phyloP scores from a whole-genome alignment of 2,888 invertebrate species.

The Noctua janthina region DNA sequence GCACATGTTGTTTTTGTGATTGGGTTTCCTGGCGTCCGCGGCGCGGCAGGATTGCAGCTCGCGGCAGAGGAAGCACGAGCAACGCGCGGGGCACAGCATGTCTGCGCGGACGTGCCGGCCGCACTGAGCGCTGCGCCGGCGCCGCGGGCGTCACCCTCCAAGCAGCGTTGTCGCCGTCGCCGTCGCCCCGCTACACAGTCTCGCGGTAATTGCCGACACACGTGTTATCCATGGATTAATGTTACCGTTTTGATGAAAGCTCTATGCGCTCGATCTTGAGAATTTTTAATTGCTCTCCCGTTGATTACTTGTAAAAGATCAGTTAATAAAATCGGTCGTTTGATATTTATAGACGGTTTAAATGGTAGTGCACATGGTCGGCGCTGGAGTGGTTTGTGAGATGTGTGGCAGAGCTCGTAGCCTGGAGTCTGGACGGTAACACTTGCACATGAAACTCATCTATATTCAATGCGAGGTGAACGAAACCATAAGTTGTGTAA shows the following conservation, averaged over 20 bases:
- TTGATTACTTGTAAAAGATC: conserved; percentile 58
- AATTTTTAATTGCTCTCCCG: conserved; percentile 63
- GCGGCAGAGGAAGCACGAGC: conserved; percentile 94
- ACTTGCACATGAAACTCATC: conserved; percentile 70
- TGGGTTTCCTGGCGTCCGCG: conserved; percentile 86
- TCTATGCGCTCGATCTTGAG: conserved; percentile 66
- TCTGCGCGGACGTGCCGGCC: conserved; percentile 84
- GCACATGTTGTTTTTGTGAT: conserved; percentile 83
- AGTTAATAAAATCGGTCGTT: conserved; percentile 57
- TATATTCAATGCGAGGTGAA: conserved; percentile 81
- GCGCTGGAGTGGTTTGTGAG: conserved; percentile 39
- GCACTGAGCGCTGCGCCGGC: conserved; percentile 80
- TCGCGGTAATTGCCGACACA: conserved; percentile 73
- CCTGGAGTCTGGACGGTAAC: conserved; percentile 60
- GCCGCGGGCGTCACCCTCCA: conserved; percentile 76
- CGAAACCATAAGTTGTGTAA: conserved; percentile 81
- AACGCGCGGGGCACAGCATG: conserved; percentile 93
- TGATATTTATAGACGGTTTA: conserved; percentile 64
- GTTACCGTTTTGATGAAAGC: conserved; percentile 80
- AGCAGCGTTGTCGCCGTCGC: conserved; percentile 78
- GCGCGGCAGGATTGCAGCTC: conserved; percentile 92
- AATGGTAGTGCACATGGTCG: conserved; percentile 72
- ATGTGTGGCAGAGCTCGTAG: conserved; percentile 26
- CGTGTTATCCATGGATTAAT: conserved; percentile 81
- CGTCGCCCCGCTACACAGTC: conserved; percentile 74